A percentile compares a stretch with the other conserved stretches of the same genome.
These are phyloP conservation scores for Lampris megalopsis DNA, from an alignment of 2,113 vertebrate species.

Conservation along the genomic window DNA sequence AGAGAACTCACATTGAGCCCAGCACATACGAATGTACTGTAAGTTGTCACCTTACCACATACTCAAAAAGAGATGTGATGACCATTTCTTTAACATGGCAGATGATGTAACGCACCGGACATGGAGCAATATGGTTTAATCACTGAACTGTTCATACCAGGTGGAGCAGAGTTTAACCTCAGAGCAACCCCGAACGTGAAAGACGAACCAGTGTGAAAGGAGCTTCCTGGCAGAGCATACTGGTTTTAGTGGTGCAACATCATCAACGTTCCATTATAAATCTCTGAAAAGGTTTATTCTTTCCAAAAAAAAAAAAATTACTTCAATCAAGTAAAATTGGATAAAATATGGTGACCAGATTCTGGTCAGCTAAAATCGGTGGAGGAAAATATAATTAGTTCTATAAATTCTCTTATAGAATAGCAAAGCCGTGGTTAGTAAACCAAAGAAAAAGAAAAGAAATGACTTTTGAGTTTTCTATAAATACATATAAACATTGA, in stretches of 20 bases:
- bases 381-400: slow-evolving; percentile 18
- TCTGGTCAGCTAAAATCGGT: slow-evolving; percentile 49
- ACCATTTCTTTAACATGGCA: neutral
- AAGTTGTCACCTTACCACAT: too few relatives aligned
- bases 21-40: too few relatives aligned
- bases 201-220: too few relatives aligned
- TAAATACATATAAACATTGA: slow-evolving; percentile 51
- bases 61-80: too few relatives aligned
- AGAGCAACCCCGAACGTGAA: too few relatives aligned
- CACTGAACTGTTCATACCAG: neutral
- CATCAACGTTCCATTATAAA: slow-evolving; percentile 57
- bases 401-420: slow-evolving; percentile 26
- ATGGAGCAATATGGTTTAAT: too few relatives aligned
- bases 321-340: slow-evolving; percentile 45
- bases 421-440: slow-evolving; percentile 22
- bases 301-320: slow-evolving; percentile 34
- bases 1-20: too few relatives aligned
- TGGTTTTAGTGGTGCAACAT: slow-evolving; percentile 50
- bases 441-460: slow-evolving; percentile 18
- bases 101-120: neutral
- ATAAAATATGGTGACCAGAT: slow-evolving; percentile 58
- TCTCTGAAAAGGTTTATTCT: slow-evolving; percentile 55
- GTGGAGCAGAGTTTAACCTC: neutral
- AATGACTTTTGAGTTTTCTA: slow-evolving; percentile 14
- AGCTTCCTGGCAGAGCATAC: slow-evolving; percentile 31